These are phyloP conservation scores for Cotesia vestalis DNA, from an alignment of 1,140 invertebrate species.

Conservation along the genomic window DNA sequence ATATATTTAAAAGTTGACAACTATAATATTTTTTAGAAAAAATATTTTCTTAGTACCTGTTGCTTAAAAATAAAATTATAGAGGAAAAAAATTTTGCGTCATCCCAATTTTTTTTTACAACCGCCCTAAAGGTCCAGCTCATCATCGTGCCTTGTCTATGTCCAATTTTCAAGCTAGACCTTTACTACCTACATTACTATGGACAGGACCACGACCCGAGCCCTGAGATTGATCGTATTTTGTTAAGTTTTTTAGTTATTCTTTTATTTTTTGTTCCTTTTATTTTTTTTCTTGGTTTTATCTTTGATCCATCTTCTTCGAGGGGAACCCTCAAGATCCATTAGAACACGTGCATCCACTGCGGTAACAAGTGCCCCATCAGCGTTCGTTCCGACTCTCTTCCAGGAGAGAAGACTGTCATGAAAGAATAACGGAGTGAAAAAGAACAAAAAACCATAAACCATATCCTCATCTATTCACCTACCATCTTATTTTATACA, in stretches of 20 bases:
- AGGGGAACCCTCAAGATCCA: constrained; percentile 41
- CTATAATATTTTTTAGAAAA: no score
- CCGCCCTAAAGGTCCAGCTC: no score
- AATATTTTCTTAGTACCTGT: no score
- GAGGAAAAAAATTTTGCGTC: no score
- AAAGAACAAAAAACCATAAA: constrained; percentile 33
- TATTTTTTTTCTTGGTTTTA: constrained; percentile 11
- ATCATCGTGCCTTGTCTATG: background rate
- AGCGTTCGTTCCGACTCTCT: constrained; percentile 44
- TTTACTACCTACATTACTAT: background rate
- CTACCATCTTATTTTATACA: constrained; percentile 27
- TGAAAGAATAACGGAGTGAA: constrained; percentile 36
- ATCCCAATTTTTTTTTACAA: no score
- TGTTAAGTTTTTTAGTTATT: constrained; percentile 36
- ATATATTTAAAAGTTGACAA: no score
- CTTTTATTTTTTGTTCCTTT: constrained; percentile 35
- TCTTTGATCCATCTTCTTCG: constrained; percentile 34
- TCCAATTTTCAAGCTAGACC: constrained; percentile 2
- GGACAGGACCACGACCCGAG: constrained; percentile 7
- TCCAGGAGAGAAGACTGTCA: constrained; percentile 21
- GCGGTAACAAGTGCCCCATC: constrained; percentile 54
- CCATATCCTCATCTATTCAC: constrained; percentile 26
- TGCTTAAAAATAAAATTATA: no score
- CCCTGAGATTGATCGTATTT: constrained; percentile 42
- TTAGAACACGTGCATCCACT: constrained; percentile 58